Conservation (phyloP, 2,888 invertebrate species). For the Morpho achilles region DNA sequence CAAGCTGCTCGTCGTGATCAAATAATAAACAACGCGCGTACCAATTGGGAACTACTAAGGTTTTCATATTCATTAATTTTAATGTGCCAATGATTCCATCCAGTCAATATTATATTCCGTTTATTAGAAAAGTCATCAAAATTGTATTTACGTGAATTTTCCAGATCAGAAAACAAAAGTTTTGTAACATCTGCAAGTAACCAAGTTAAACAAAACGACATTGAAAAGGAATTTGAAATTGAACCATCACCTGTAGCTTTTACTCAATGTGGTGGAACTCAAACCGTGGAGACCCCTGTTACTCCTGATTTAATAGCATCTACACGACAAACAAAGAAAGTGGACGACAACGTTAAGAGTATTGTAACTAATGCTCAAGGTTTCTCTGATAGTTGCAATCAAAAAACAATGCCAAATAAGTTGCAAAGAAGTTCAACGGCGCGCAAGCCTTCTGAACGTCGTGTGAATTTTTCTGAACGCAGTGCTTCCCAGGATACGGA, state of each 20-base stretch:
- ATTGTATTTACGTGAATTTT: conserved; percentile 11
- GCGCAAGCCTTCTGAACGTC: conserved; percentile 65
- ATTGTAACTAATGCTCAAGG: conserved; percentile 45
- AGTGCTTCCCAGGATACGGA: conserved; percentile 82
- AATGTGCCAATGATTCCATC: too few species aligned
- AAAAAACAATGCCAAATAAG: conserved; percentile 43
- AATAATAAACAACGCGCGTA: conserved; percentile 90
- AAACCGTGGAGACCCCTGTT: conserved; percentile 44
- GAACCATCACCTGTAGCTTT: conserved; percentile 41
- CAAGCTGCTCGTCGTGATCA: conserved; percentile 86
- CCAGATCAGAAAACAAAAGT: conserved; percentile 83
- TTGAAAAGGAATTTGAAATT: conserved; percentile 52
- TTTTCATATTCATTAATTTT: conserved; percentile 22
- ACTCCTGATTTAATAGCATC: conserved; percentile 54
- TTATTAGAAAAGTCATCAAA: too few species aligned
- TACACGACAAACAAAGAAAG: conserved; percentile 49
- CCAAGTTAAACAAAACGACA: conserved; percentile 48
- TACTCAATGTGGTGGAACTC: conserved; percentile 40
- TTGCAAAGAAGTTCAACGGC: conserved; percentile 70
- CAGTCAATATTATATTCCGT: too few species aligned
- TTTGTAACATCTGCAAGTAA: conserved; percentile 51
- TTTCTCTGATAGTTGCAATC: conserved; percentile 34
- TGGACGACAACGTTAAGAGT: conserved; percentile 49
- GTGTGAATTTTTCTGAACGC: conserved; percentile 74
- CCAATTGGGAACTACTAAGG: conserved; percentile 90